phyloP scores from a whole-genome alignment of 2,113 vertebrate genomes.

The Pelusios castaneus region DNA sequence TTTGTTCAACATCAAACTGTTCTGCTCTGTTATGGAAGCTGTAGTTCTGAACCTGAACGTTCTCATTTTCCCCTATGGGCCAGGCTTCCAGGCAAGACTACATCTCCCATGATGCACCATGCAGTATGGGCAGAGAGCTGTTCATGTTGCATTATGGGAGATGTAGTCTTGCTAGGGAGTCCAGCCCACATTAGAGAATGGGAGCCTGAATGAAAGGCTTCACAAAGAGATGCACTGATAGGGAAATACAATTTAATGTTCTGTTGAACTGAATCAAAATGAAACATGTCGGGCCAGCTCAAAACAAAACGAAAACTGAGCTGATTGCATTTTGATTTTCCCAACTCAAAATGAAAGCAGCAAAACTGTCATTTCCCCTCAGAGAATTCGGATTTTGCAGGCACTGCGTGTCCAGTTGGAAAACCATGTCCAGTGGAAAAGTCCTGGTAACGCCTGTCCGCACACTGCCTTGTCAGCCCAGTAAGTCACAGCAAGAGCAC shows the following conservation, averaged over 20 bases:
- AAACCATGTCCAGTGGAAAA: conserved; percentile 55
- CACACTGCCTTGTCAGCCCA: background rate
- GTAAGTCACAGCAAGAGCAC: background rate
- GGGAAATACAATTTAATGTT: background rate
- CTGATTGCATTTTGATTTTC: conserved; percentile 45
- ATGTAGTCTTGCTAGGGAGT: background rate
- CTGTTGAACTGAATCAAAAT: background rate
- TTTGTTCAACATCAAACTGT: background rate
- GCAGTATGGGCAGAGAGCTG: background rate
- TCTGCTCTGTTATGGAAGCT: background rate
- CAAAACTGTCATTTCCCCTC: conserved; percentile 29
- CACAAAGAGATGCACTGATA: background rate
- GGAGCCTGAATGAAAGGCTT: background rate
- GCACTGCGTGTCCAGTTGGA: conserved; percentile 26
- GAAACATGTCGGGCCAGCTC: background rate
- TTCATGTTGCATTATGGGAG: background rate
- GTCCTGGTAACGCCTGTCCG: background rate
- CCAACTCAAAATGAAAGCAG: background rate
- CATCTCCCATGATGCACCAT: too few species aligned
- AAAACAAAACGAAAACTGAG: background rate
- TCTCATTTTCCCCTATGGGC: background rate
- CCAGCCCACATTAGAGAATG: background rate
- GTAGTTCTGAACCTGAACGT: background rate
- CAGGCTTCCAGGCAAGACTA: background rate
- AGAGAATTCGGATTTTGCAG: conserved; percentile 42